phyloP scores from a whole-genome alignment of 2,797 vertebrate genomes.

The Sebastes diploproa region DNA sequence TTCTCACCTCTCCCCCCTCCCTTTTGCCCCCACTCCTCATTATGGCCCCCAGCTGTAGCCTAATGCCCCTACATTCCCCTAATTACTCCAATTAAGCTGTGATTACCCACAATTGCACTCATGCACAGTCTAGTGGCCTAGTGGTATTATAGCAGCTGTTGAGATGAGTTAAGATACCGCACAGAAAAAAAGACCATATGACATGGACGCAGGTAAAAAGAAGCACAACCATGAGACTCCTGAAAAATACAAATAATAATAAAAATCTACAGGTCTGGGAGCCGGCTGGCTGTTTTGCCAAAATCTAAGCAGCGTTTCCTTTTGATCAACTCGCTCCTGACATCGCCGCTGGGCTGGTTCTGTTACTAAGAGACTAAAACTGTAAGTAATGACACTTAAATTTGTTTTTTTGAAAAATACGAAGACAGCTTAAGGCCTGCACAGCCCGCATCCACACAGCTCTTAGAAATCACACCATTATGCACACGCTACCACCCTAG shows the following conservation, averaged over 20 bases:
- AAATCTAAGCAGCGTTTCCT: slow-evolving; percentile 20
- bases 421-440: slow-evolving; percentile 41
- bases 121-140: slow-evolving; percentile 72
- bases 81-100: slow-evolving; percentile 88
- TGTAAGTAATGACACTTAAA: slow-evolving; percentile 40
- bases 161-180: slow-evolving; percentile 56
- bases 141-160: slow-evolving; percentile 73
- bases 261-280: slow-evolving; percentile 3
- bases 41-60: slow-evolving; percentile 83
- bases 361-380: slow-evolving; percentile 35
- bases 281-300: neutral
- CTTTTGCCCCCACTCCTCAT: slow-evolving; percentile 64
- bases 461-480: slow-evolving; percentile 68
- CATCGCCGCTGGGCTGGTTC: slow-evolving; percentile 2
- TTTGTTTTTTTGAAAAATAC: slow-evolving; percentile 16
- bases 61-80: slow-evolving; percentile 84
- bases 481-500: slow-evolving; percentile 69
- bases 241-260: neutral
- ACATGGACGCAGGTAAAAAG: neutral
- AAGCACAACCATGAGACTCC: neutral
- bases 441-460: slow-evolving; percentile 48
- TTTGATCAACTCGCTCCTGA: slow-evolving; percentile 30
- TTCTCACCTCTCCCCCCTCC: slow-evolving; percentile 60
- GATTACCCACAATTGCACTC: slow-evolving; percentile 85
- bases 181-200: slow-evolving; percentile 30